Evolutionary conservation across 2,888 invertebrate genomes (phyloP).

Genomic region (Acanthosoma haemorrhoidale): DNA sequence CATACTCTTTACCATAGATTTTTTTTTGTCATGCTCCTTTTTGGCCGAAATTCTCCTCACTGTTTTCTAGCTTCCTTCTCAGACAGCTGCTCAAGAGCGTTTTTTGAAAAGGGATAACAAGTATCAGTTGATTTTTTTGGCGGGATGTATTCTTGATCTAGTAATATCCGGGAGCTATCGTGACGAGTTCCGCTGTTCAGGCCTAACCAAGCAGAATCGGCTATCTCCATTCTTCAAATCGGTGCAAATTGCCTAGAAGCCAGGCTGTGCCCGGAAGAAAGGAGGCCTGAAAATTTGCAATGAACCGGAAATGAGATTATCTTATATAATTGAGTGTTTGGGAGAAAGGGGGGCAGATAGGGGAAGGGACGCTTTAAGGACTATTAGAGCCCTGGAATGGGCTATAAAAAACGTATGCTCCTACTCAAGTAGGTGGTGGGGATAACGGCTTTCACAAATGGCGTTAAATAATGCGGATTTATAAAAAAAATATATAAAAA

Average conservation of each 20-base stretch:
- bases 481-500: conserved; percentile 24
- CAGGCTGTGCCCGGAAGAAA: not conserved
- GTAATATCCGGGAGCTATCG: too few species aligned
- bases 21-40: not conserved
- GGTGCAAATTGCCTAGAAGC: too few species aligned
- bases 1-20: too few species aligned
- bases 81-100: too few species aligned
- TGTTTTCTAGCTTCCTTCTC: too few species aligned
- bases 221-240: not conserved
- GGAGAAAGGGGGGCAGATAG: conserved; percentile 19
- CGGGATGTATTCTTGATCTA: too few species aligned
- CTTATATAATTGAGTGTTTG: conserved; percentile 33
- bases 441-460: conserved; percentile 35
- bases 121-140: too few species aligned
- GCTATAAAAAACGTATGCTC: conserved; percentile 40
- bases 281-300: conserved; percentile 20
- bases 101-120: too few species aligned
- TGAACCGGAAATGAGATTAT: conserved; percentile 35
- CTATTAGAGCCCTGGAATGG: conserved; percentile 37
- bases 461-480: conserved; percentile 31
- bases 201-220: not conserved
- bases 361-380: conserved; percentile 31
- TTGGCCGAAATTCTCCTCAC: not conserved
- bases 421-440: conserved; percentile 37
- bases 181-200: not conserved